Evolutionary conservation across 2,888 invertebrate genomes (phyloP).

Genomic region (Pantelozetes paolii): DNA sequence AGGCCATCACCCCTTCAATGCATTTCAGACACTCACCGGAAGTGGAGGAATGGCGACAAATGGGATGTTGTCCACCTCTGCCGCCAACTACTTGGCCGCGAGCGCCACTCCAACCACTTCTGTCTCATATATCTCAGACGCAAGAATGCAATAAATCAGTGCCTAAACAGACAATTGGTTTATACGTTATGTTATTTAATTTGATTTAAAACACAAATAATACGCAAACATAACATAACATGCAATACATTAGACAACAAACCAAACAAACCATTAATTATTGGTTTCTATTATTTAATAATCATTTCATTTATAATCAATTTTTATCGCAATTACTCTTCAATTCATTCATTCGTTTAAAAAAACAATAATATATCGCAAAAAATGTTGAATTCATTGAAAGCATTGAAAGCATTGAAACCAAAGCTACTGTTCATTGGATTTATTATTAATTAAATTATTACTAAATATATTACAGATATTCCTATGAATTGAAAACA

Average conservation of each 20-base stretch:
- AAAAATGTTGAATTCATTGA: too few relatives aligned
- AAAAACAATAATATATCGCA: not conserved
- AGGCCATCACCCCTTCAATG: conserved; percentile 18
- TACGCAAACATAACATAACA: not conserved
- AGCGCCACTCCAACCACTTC: conserved; percentile 20
- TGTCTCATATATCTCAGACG: conserved; percentile 30
- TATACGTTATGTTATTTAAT: too few relatives aligned
- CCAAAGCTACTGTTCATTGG: not conserved
- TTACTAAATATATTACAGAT: not conserved
- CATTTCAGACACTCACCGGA: conserved; percentile 19
- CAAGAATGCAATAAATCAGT: conserved; percentile 32
- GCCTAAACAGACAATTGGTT: not conserved
- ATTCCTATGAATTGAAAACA: too few relatives aligned
- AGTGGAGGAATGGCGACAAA: not conserved
- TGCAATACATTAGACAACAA: not conserved
- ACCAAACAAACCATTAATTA: not conserved
- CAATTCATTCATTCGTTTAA: not conserved
- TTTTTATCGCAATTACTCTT: not conserved
- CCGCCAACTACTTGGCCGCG: conserved; percentile 22
- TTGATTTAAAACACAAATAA: too few relatives aligned
- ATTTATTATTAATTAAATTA: not conserved
- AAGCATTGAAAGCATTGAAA: not conserved
- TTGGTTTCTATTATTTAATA: not conserved
- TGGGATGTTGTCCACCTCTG: conserved; percentile 1
- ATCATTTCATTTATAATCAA: not conserved